Percentiles rank a stretch among this genome's conserved stretches.
Evolutionary conservation across 2,888 invertebrate genomes (phyloP).

Genomic region (Acleris cristana): DNA sequence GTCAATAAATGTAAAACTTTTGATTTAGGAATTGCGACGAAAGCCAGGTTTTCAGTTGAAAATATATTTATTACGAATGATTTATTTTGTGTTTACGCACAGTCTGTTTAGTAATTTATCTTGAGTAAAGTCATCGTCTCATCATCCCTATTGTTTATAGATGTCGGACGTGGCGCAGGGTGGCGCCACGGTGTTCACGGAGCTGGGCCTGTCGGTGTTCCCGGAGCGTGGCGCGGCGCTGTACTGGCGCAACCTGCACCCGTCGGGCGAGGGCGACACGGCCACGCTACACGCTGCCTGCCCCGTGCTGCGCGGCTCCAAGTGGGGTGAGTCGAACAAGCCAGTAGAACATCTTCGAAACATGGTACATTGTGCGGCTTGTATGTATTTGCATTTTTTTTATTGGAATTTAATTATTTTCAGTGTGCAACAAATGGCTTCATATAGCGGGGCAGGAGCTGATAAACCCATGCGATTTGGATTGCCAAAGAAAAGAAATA

Average conservation of each 20-base stretch:
- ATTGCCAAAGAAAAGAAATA: conserved; percentile 72
- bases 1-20: no score
- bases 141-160: conserved; percentile 74
- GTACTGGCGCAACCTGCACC: conserved; percentile 97
- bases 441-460: conserved; percentile 96
- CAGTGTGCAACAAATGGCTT: conserved; percentile 96
- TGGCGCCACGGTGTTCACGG: conserved; percentile 98
- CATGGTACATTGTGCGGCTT: no score
- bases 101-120: no score
- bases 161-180: conserved; percentile 99
- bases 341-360: no score
- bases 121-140: not conserved
- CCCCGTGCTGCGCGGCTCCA: conserved; percentile 97
- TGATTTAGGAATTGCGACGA: no score
- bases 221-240: conserved; percentile 96
- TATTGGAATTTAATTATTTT: not conserved
- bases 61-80: no score
- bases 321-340: conserved; percentile 90
- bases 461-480: conserved; percentile 85
- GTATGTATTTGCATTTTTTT: not conserved
- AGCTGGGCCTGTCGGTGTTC: conserved; percentile 91
- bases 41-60: no score
- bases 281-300: conserved; percentile 98
- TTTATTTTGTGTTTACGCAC: no score
- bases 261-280: conserved; percentile 95